Evolutionary conservation across 2,113 vertebrate species (phyloP).

Genomic region (Podarcis raffonei): DNA sequence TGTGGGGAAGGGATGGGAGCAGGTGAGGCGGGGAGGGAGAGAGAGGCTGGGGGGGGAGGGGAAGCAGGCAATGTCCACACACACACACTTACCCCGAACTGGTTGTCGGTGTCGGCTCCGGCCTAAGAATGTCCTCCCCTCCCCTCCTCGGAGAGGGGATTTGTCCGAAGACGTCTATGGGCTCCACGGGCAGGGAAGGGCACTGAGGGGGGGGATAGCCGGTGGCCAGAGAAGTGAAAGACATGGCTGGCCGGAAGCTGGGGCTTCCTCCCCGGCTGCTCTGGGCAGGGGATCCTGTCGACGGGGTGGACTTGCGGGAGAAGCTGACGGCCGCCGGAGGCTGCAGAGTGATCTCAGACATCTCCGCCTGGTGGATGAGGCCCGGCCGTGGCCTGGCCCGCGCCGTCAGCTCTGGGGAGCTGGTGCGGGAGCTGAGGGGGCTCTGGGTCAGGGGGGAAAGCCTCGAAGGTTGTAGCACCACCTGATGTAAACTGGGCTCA

Average conservation of each 20-base stretch:
- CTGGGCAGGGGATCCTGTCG: slow-evolving; percentile 87
- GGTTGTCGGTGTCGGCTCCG: slow-evolving; percentile 90
- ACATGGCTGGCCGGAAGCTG: slow-evolving; percentile 84
- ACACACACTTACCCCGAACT: slow-evolving; percentile 93
- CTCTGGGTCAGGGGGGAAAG: slow-evolving; percentile 98
- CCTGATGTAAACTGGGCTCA: slow-evolving; percentile 95
- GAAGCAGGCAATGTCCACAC: slow-evolving; percentile 15
- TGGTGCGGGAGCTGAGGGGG: slow-evolving; percentile 93
- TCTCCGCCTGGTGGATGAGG: slow-evolving; percentile 91
- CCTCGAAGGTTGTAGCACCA: slow-evolving; percentile 96
- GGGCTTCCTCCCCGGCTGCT: slow-evolving; percentile 86
- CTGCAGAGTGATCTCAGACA: slow-evolving; percentile 92
- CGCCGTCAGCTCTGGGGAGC: slow-evolving; percentile 93
- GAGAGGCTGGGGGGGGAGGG: not conserved
- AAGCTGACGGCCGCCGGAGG: slow-evolving; percentile 90
- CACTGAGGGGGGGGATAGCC: slow-evolving; percentile 89
- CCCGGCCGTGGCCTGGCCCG: slow-evolving; percentile 91
- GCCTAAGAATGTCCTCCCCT: slow-evolving; percentile 93
- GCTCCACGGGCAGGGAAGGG: slow-evolving; percentile 85
- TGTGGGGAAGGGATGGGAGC: slow-evolving; percentile 34
- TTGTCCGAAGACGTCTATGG: slow-evolving; percentile 92
- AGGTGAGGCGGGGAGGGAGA: slow-evolving; percentile 60
- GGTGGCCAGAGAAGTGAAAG: slow-evolving; percentile 89
- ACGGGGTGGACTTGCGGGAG: slow-evolving; percentile 92
- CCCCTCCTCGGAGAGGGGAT: slow-evolving; percentile 89